Evolutionary conservation across 2,888 invertebrate species (phyloP).

Genomic region (Hesperia comma): DNA sequence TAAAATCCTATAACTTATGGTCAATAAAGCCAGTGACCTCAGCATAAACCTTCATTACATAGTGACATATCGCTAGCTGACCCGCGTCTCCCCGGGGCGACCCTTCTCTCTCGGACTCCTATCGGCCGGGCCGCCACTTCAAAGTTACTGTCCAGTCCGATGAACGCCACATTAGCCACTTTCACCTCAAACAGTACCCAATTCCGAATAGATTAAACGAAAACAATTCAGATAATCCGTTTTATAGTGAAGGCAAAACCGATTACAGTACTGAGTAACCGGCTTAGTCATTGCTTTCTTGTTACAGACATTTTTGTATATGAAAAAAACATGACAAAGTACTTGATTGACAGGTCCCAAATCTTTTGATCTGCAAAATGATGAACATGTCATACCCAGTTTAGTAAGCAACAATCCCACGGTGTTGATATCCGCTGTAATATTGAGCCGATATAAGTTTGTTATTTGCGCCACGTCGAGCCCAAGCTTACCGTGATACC

Average conservation of each 20-base stretch:
- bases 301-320: too few relatives aligned
- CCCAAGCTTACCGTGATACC: not conserved
- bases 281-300: too few relatives aligned
- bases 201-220: too few relatives aligned
- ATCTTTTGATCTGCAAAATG: not conserved
- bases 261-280: too few relatives aligned
- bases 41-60: not conserved
- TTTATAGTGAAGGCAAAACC: too few relatives aligned
- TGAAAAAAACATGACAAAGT: too few relatives aligned
- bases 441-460: too few relatives aligned
- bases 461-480: not conserved
- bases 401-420: too few relatives aligned
- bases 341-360: not conserved
- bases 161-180: not conserved
- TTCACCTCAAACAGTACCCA: not conserved
- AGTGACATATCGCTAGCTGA: constrained; percentile 8
- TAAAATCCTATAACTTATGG: too few relatives aligned
- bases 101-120: constrained; percentile 12
- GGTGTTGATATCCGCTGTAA: too few relatives aligned
- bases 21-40: not conserved
- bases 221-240: too few relatives aligned
- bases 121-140: not conserved
- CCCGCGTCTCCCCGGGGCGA: not conserved
- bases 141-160: constrained; percentile 17
- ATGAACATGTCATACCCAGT: too few relatives aligned